A percentile compares a stretch with the other conserved stretches of the same genome.
These are phyloP conservation scores for Meandrusa payeni DNA, from an alignment of 2,888 invertebrate species.

Conservation along the genomic window DNA sequence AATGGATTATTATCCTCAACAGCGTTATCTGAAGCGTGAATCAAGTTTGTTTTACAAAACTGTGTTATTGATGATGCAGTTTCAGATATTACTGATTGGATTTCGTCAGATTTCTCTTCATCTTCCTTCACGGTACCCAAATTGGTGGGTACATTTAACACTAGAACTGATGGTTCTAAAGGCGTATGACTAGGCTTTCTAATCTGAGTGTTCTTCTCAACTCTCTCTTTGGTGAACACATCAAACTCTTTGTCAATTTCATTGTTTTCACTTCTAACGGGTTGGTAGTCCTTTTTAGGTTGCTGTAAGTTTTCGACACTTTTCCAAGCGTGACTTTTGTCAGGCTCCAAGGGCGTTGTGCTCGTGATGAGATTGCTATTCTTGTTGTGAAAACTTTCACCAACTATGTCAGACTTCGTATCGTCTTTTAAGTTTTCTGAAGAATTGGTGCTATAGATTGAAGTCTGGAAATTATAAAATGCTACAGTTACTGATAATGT, in stretches of 20 bases:
- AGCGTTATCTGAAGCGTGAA: slow-evolving; percentile 7
- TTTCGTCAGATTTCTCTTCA: slow-evolving; percentile 57
- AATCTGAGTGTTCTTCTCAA: slow-evolving; percentile 51
- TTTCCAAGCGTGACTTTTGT: slow-evolving; percentile 50
- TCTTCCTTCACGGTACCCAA: slow-evolving; percentile 65
- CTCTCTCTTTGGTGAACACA: slow-evolving; percentile 67
- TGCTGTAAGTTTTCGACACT: slow-evolving; percentile 50
- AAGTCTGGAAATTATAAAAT: slow-evolving; percentile 57
- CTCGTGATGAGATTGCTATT: slow-evolving; percentile 40
- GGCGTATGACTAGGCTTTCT: slow-evolving; percentile 42
- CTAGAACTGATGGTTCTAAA: slow-evolving; percentile 53
- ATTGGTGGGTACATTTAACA: slow-evolving; percentile 55
- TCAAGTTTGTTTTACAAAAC: slow-evolving; percentile 37
- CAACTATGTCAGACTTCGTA: slow-evolving; percentile 40
- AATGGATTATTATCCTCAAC: slow-evolving; percentile 32
- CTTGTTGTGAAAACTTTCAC: slow-evolving; percentile 31
- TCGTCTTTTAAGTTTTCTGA: slow-evolving; percentile 51
- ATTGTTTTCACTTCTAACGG: slow-evolving; percentile 28
- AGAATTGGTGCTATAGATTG: slow-evolving; percentile 59
- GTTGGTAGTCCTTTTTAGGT: slow-evolving; percentile 22
- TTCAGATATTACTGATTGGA: slow-evolving; percentile 47
- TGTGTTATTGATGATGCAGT: slow-evolving; percentile 51
- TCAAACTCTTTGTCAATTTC: slow-evolving; percentile 73
- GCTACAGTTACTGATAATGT: too few relatives aligned
- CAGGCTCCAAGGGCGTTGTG: slow-evolving; percentile 62